These are phyloP conservation scores for Brachymystax lenok DNA, from an alignment of 2,797 vertebrate species.

Conservation along the genomic window DNA sequence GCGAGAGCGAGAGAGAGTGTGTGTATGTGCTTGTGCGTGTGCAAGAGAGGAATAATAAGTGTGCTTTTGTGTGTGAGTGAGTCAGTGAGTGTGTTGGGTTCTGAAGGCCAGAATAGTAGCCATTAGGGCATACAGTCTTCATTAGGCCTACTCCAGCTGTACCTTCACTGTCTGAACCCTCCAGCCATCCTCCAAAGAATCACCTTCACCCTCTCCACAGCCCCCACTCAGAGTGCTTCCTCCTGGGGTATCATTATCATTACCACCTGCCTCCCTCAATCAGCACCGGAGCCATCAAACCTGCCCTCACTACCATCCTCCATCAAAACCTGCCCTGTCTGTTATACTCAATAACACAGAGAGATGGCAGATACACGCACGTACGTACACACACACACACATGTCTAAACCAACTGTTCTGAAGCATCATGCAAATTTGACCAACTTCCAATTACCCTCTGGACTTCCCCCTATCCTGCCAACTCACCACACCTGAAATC, in stretches of 20 bases:
- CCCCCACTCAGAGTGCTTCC: slow-evolving; percentile 24
- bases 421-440: no score
- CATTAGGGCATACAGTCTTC: background rate
- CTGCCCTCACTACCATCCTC: slow-evolving; percentile 37
- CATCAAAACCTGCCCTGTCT: slow-evolving; percentile 39
- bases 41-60: background rate
- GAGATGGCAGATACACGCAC: background rate
- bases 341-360: slow-evolving; percentile 21
- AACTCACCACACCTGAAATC: no score
- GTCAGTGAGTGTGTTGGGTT: background rate
- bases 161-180: slow-evolving; percentile 9
- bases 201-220: background rate
- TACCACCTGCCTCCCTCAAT: slow-evolving; percentile 56
- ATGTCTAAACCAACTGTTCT: background rate
- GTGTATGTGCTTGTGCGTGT: background rate
- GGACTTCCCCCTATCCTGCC: no score
- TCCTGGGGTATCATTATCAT: slow-evolving; percentile 57
- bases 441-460: no score
- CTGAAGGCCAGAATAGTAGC: background rate
- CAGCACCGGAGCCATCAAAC: slow-evolving; percentile 40
- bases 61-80: slow-evolving; percentile 5
- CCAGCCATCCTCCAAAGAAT: slow-evolving; percentile 12
- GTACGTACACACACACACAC: background rate
- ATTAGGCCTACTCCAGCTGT: slow-evolving; percentile 11
- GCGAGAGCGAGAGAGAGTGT: slow-evolving; percentile 32